Percentiles rank a stretch among this genome's conserved stretches.
These are phyloP conservation scores for Drosophila robusta DNA, from an alignment of 2,888 invertebrate species.

Conservation along the genomic window DNA sequence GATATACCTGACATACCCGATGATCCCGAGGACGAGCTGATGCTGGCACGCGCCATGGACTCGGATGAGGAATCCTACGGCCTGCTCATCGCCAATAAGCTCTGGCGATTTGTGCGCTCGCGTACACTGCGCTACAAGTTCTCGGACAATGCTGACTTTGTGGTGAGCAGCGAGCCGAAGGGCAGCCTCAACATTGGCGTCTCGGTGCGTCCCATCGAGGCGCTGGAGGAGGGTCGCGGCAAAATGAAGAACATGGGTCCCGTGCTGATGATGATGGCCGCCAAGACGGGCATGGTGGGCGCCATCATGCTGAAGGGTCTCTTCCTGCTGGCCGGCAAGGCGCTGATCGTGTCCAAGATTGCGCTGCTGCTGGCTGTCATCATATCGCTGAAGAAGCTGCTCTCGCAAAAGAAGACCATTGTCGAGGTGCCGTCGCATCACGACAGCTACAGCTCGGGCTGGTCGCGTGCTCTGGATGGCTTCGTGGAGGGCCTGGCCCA, in stretches of 20 bases:
- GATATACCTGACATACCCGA: slow-evolving; percentile 82
- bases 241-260: slow-evolving; percentile 91
- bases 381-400: slow-evolving; percentile 92
- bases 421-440: slow-evolving; percentile 90
- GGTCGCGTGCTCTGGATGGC: slow-evolving; percentile 86
- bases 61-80: slow-evolving; percentile 88
- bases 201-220: slow-evolving; percentile 88
- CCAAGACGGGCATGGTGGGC: slow-evolving; percentile 93
- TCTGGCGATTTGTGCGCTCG: slow-evolving; percentile 91
- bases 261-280: slow-evolving; percentile 90
- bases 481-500: slow-evolving; percentile 85
- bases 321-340: slow-evolving; percentile 93
- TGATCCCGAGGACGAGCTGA: slow-evolving; percentile 87
- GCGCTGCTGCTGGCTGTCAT: slow-evolving; percentile 92
- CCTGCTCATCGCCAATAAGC: slow-evolving; percentile 89
- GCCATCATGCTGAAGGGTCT: slow-evolving; percentile 93
- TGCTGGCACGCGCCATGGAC: slow-evolving; percentile 85
- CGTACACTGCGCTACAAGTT: slow-evolving; percentile 92
- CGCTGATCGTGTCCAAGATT: slow-evolving; percentile 93
- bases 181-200: slow-evolving; percentile 88
- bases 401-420: slow-evolving; percentile 88
- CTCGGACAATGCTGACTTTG: slow-evolving; percentile 91
- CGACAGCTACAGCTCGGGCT: slow-evolving; percentile 87
- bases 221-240: slow-evolving; percentile 88
- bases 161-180: slow-evolving; percentile 89